Evolutionary conservation across 2,113 vertebrate species (phyloP).

Genomic region (Siphamia tubifer): DNA sequence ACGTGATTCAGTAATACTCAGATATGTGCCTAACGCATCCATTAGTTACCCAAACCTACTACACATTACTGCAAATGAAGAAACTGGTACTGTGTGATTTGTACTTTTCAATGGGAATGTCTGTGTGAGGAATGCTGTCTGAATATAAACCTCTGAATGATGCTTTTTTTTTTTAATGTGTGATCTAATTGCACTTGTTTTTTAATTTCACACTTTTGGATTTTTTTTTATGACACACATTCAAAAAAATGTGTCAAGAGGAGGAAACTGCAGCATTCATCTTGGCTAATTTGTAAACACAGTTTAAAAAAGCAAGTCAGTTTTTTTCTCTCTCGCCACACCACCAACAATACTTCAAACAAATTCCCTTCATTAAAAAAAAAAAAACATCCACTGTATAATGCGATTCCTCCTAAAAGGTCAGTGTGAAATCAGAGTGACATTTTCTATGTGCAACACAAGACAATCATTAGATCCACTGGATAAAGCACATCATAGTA

Average conservation of each 20-base stretch:
- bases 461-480: conserved; percentile 57
- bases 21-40: too few species aligned
- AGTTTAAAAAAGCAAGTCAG: conserved; percentile 74
- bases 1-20: too few species aligned
- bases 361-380: conserved; percentile 72
- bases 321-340: conserved; percentile 42
- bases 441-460: conserved; percentile 67
- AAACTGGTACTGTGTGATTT: conserved; percentile 1
- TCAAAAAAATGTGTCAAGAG: conserved; percentile 34
- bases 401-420: conserved; percentile 60
- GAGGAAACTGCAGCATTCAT: conserved; percentile 79
- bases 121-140: conserved; percentile 67
- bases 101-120: conserved; percentile 70
- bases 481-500: conserved; percentile 38
- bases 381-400: conserved; percentile 36
- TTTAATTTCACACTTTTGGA: conserved; percentile 50
- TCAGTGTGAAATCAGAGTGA: conserved; percentile 71
- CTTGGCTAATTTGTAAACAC: conserved; percentile 82
- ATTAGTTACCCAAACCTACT: too few species aligned
- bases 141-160: conserved; percentile 41
- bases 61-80: too few species aligned
- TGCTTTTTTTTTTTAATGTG: conserved; percentile 50
- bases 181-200: conserved; percentile 83
- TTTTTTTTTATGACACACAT: conserved; percentile 21
- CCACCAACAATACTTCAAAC: conserved; percentile 49